These are phyloP conservation scores for Coronaproctus castanopsis DNA, from an alignment of 2,888 invertebrate species.

Conservation along the genomic window DNA sequence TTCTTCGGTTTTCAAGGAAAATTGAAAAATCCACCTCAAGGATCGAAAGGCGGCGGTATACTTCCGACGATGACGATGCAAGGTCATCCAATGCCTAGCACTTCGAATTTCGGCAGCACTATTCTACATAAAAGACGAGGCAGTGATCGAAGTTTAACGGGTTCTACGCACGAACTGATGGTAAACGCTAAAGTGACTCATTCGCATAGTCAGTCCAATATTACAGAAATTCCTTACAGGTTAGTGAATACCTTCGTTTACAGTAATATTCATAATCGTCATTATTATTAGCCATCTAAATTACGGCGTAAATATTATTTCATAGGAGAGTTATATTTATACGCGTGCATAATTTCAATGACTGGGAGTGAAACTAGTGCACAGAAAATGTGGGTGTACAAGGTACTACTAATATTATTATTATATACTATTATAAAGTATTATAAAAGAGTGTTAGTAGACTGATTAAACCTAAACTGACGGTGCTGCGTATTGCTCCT, in stretches of 20 bases:
- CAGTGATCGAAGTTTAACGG: slow-evolving; percentile 64
- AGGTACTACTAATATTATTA: no score
- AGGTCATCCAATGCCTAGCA: slow-evolving; percentile 21
- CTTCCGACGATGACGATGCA: slow-evolving; percentile 13
- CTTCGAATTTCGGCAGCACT: slow-evolving; percentile 22
- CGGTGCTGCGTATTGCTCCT: no score
- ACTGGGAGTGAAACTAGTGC: no score
- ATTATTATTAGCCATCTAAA: no score
- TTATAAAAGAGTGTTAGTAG: no score
- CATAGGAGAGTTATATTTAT: background rate
- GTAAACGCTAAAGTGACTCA: slow-evolving; percentile 57
- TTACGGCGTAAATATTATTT: background rate
- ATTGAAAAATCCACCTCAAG: slow-evolving; percentile 6
- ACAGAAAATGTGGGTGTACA: no score
- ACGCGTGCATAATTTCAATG: background rate
- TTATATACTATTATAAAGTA: no score
- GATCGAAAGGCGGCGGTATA: slow-evolving; percentile 12
- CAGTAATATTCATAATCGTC: no score
- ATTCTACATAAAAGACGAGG: slow-evolving; percentile 35
- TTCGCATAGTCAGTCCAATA: slow-evolving; percentile 76
- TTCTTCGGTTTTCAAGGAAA: slow-evolving; percentile 81
- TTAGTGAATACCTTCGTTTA: no score
- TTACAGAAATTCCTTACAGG: slow-evolving; percentile 69
- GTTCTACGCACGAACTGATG: slow-evolving; percentile 63
- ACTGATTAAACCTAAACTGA: no score